A percentile compares a stretch with the other conserved stretches of the same genome.
Conservation (phyloP, 2,797 vertebrate species). For the Oreonectes daqikongensis region DNA sequence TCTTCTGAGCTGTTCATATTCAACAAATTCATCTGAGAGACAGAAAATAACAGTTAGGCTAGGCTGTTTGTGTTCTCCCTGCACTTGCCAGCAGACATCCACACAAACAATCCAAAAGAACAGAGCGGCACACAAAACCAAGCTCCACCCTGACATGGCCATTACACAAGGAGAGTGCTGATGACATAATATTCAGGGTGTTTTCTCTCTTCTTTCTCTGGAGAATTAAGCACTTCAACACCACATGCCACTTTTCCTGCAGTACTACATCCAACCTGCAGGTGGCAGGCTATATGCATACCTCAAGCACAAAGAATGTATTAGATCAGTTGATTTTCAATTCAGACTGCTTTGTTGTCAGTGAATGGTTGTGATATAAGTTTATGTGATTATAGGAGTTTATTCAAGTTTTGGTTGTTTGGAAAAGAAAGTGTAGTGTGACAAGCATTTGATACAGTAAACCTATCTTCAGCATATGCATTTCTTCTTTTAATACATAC, state of each 20-base stretch:
- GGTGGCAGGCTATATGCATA: not conserved
- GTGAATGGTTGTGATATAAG: not conserved
- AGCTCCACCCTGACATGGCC: slow-evolving; percentile 13
- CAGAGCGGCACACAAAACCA: slow-evolving; percentile 2
- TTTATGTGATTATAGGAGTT: not conserved
- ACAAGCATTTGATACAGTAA: not conserved
- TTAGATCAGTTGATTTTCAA: slow-evolving; percentile 29
- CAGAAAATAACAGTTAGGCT: slow-evolving; percentile 29
- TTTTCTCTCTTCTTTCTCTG: slow-evolving; percentile 58
- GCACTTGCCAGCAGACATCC: not conserved
- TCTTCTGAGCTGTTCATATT: slow-evolving; percentile 88
- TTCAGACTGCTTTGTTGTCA: not conserved
- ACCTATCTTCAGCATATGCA: not conserved
- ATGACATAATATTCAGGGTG: slow-evolving; percentile 51
- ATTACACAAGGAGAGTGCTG: slow-evolving; percentile 55
- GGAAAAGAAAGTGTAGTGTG: not conserved
- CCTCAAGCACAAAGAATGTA: not conserved
- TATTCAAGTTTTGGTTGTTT: not conserved
- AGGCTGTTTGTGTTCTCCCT: slow-evolving; percentile 7
- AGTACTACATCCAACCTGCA: slow-evolving; percentile 16
- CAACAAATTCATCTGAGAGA: slow-evolving; percentile 82
- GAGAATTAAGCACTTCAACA: slow-evolving; percentile 46
- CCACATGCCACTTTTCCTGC: not conserved
- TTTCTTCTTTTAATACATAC: not conserved
- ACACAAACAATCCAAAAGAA: slow-evolving; percentile 15